A percentile compares a stretch with the other conserved stretches of the same genome.
Evolutionary conservation across 1,140 invertebrate genomes (phyloP).

Genomic region (Portunus trituberculatus): DNA sequence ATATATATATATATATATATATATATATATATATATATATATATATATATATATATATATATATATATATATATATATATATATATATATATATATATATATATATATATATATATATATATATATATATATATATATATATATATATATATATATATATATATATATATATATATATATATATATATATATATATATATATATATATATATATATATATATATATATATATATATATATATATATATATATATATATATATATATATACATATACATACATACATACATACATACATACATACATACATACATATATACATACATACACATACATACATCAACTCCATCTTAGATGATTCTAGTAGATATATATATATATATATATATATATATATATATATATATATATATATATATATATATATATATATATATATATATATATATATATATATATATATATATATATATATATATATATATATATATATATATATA

Average conservation of each 20-base stretch:
- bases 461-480: slow-evolving; percentile 51
- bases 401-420: slow-evolving; percentile 38
- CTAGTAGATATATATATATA: too few relatives aligned
- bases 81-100: too few relatives aligned
- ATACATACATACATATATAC: background rate
- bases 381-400: slow-evolving; percentile 38
- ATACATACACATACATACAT: slow-evolving; percentile 23
- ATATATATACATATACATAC: background rate
- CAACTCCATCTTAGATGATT: background rate
- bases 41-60: too few relatives aligned
- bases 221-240: background rate
- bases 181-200: background rate
- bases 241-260: background rate
- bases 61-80: too few relatives aligned
- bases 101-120: too few relatives aligned
- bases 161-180: background rate
- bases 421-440: slow-evolving; percentile 42
- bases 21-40: too few relatives aligned
- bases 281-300: background rate
- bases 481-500: slow-evolving; percentile 49
- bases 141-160: background rate
- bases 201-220: background rate
- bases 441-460: slow-evolving; percentile 51
- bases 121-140: background rate
- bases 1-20: too few relatives aligned